Evolutionary conservation across 2,113 vertebrate species (phyloP).

Genomic region (Macrotus californicus): DNA sequence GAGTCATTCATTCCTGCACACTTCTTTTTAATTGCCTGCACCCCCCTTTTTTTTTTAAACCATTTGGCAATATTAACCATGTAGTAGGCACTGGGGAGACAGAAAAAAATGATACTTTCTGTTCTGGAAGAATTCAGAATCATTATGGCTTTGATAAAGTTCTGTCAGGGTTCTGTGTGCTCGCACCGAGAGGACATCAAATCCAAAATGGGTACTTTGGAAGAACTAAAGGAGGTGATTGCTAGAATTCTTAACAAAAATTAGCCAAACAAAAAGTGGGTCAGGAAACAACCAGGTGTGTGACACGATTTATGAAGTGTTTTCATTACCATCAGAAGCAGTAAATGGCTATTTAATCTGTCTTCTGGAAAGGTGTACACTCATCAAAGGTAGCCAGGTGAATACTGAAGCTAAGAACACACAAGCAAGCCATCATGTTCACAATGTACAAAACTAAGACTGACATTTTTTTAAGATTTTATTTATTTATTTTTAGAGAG

Average conservation of each 20-base stretch:
- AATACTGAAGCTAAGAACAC: neutral
- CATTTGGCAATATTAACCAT: neutral
- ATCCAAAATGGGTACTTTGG: neutral
- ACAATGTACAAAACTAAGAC: neutral
- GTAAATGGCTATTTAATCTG: neutral
- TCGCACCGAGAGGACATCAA: neutral
- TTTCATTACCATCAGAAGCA: neutral
- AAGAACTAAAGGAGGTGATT: neutral
- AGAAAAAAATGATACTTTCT: neutral
- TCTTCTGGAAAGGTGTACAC: neutral
- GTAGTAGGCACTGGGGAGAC: neutral
- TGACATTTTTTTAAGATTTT: neutral
- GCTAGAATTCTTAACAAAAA: neutral
- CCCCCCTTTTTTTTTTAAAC: neutral
- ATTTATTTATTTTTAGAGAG: too few species aligned
- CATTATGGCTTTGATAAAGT: neutral
- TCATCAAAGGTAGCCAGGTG: neutral
- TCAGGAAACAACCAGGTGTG: neutral
- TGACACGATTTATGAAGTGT: neutral
- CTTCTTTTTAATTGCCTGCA: neutral
- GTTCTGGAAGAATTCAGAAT: neutral
- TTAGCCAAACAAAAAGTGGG: neutral
- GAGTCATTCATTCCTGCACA: neutral
- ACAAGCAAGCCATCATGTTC: neutral
- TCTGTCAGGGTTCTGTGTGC: neutral